Percentiles rank a stretch among this genome's conserved stretches.
Evolutionary conservation across 2,797 vertebrate species (phyloP).

Genomic region (Podarcis lilfordi): DNA sequence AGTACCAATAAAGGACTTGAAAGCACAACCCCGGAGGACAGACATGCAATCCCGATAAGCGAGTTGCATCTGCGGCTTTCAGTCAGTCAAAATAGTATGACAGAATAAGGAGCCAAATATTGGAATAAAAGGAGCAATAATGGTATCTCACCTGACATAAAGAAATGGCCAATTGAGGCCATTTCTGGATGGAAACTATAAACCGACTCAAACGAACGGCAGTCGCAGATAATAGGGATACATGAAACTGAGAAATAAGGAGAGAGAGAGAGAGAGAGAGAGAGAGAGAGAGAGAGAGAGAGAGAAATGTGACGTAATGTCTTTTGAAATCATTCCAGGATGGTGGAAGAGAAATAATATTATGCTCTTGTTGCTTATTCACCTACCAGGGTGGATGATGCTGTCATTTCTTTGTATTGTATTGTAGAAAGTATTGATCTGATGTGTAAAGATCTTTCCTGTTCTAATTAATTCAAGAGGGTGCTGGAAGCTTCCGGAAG

Average conservation of each 20-base stretch:
- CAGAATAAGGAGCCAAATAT: constrained; percentile 20
- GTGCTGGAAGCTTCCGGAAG: too few relatives aligned
- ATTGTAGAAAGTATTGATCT: too few relatives aligned
- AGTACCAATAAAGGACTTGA: constrained; percentile 1
- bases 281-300: neutral
- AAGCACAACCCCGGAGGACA: constrained; percentile 1
- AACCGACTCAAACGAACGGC: neutral
- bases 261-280: neutral
- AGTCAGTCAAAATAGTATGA: neutral
- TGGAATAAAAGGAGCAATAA: constrained; percentile 24
- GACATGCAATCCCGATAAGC: neutral
- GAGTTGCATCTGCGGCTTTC: constrained; percentile 18
- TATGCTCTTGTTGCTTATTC: neutral
- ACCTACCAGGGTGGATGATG: too few relatives aligned
- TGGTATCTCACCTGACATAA: constrained; percentile 11
- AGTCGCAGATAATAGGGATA: constrained; percentile 31
- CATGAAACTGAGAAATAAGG: constrained; percentile 20
- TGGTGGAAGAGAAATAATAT: neutral
- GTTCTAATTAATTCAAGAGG: too few relatives aligned
- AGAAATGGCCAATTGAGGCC: neutral
- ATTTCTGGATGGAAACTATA: neutral
- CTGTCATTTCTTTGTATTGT: too few relatives aligned
- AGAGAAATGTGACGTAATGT: neutral
- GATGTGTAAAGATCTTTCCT: too few relatives aligned
- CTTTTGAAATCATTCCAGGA: constrained; percentile 25